These are phyloP conservation scores for Planiliza haematocheilus DNA, from an alignment of 2,113 vertebrate genomes.

Conservation along the genomic window DNA sequence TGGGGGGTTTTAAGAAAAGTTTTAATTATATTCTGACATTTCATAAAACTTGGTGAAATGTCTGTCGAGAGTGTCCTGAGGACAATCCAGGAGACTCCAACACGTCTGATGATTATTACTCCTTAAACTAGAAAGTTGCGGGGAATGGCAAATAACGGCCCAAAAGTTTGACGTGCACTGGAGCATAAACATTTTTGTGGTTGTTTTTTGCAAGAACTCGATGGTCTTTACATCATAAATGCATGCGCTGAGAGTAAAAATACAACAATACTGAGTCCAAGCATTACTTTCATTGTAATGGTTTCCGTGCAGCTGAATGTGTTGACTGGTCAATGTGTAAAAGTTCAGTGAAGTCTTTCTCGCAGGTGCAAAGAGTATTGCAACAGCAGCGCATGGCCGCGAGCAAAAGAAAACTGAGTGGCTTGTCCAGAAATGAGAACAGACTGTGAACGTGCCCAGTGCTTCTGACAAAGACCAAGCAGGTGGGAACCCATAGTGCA, in stretches of 20 bases:
- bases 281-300: not conserved
- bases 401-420: not conserved
- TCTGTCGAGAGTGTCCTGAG: conserved; percentile 41
- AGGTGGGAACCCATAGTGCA: not conserved
- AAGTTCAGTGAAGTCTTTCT: no score
- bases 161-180: not conserved
- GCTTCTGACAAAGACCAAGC: no score
- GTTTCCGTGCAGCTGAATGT: not conserved
- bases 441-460: no score
- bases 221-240: not conserved
- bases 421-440: not conserved
- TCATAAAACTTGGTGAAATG: conserved; percentile 19
- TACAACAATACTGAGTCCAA: not conserved
- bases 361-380: not conserved
- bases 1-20: conserved; percentile 19
- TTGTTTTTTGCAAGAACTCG: conserved; percentile 6
- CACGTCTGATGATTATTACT: conserved; percentile 1
- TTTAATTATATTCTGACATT: conserved; percentile 53
- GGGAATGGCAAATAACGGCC: conserved; percentile 1
- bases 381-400: not conserved
- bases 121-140: not conserved
- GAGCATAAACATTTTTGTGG: not conserved
- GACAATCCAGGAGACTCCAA: conserved; percentile 17
- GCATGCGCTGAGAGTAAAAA: conserved; percentile 2
- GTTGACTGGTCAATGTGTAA: not conserved